Evolutionary conservation across 2,888 invertebrate genomes (phyloP), one percentile per base, ranked within the genome.

Genomic region (Ashinkailepas kermadecensis): DNA sequence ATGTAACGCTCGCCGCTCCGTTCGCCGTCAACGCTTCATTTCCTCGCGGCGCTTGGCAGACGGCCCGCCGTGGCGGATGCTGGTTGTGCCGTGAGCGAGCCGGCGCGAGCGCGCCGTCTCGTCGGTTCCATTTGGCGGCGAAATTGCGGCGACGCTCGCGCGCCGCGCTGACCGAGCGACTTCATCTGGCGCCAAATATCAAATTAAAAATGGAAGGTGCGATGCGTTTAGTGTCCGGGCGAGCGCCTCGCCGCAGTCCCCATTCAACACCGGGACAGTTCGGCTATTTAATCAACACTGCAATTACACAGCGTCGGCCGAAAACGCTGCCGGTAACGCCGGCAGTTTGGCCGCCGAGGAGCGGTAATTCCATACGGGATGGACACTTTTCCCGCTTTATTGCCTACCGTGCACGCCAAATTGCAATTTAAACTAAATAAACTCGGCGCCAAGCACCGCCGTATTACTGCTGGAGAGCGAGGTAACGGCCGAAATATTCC

Each of bases 401-500:
- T 74, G 74, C 74, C 74, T 74, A 10, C 74, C 74, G 74, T 74
- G 74, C 74, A 74, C 74, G 74, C 74, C 74, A 74, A 74, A 74
- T 74, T 74, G 74, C 74, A 74, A 74, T 74, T 74, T 74, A 74
- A 74, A 74, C 74, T 74, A 74, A 74, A 74, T 74, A 74, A 74
- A 74, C 74, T 74, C 74, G 74, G 74, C 74, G 13, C 54, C 21
- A 56, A 74, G 74, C 74, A 74, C 56, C 74, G 74, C 74, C 9
- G 74, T 56, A 74, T 56, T 74, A 56, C 74, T 54, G 23, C 23
- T 74, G 74, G 74, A 74, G 74, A 74, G 74, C 56, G 74, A 18
- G 56, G 74, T 56, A 74, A 74, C 56, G 74, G 74, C 74, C 74
- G 74, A 56, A 54, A 74, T 74, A 74, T 74, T 54, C 56, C 56